These are phyloP conservation scores for Enteromius trimaculatus DNA, from an alignment of 2,797 vertebrate genomes.

Conservation along the genomic window DNA sequence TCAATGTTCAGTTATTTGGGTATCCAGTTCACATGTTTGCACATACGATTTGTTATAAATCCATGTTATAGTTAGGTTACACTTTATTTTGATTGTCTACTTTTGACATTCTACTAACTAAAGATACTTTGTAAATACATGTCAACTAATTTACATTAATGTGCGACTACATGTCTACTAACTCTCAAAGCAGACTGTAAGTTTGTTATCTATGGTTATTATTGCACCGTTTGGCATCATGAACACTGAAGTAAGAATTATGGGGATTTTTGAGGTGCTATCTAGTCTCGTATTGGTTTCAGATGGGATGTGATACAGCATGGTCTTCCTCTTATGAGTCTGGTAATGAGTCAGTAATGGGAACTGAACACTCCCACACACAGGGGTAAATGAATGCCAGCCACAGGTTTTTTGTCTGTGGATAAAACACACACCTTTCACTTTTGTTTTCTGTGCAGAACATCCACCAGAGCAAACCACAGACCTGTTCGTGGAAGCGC, in stretches of 20 bases:
- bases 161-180: too few relatives aligned
- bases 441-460: neutral
- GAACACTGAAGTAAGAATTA: neutral
- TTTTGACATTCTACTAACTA: too few relatives aligned
- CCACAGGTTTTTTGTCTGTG: neutral
- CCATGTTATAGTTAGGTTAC: too few relatives aligned
- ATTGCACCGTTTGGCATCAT: neutral
- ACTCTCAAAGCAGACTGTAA: too few relatives aligned
- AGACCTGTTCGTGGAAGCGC: neutral
- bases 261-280: neutral
- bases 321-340: neutral
- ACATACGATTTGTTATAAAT: too few relatives aligned
- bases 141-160: too few relatives aligned
- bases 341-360: neutral
- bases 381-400: neutral
- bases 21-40: neutral
- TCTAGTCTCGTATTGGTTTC: neutral
- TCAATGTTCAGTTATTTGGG: neutral
- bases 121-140: too few relatives aligned
- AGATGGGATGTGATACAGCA: conserved; percentile 7
- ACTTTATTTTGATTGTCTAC: too few relatives aligned
- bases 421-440: neutral
- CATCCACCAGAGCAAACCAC: neutral
- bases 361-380: neutral
- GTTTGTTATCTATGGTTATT: too few relatives aligned